Evolutionary conservation across 2,888 invertebrate species (phyloP).

Genomic region (Chouioia cunea): DNA sequence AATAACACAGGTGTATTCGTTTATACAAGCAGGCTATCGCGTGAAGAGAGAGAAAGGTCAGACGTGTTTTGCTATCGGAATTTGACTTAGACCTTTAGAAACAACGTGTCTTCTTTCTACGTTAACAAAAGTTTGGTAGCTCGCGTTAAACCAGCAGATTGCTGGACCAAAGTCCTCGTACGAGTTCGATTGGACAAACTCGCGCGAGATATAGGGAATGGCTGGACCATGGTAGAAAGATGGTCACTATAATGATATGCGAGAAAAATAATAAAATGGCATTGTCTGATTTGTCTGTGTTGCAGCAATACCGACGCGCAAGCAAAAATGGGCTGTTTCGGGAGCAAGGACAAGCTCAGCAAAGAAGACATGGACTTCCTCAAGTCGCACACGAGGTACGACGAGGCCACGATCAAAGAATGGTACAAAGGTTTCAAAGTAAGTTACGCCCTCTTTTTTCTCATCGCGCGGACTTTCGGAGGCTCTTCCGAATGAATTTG

Average conservation of each 20-base stretch:
- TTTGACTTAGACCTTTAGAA: too few relatives aligned
- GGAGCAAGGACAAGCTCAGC: constrained; percentile 95
- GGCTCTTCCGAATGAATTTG: background rate
- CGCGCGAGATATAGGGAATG: background rate
- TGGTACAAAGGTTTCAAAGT: constrained; percentile 99
- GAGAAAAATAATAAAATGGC: too few relatives aligned
- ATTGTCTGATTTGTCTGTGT: constrained; percentile 55
- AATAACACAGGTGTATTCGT: too few relatives aligned
- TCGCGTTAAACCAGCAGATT: too few relatives aligned
- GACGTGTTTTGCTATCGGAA: too few relatives aligned
- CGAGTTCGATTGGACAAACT: background rate
- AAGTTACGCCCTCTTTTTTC: constrained; percentile 63
- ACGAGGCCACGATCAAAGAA: constrained; percentile 98
- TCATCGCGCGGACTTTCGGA: background rate
- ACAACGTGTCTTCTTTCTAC: too few relatives aligned
- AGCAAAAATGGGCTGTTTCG: constrained; percentile 88
- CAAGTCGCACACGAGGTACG: constrained; percentile 97
- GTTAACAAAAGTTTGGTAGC: background rate
- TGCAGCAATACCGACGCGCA: constrained; percentile 60
- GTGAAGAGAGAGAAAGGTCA: too few relatives aligned
- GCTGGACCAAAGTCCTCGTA: too few relatives aligned
- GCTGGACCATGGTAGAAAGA: background rate
- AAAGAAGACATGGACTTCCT: constrained; percentile 99
- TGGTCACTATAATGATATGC: too few relatives aligned
- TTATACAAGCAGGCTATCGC: too few relatives aligned